These are phyloP conservation scores for Tenrec ecaudatus DNA, from an alignment of 2,113 vertebrate species.

Conservation along the genomic window DNA sequence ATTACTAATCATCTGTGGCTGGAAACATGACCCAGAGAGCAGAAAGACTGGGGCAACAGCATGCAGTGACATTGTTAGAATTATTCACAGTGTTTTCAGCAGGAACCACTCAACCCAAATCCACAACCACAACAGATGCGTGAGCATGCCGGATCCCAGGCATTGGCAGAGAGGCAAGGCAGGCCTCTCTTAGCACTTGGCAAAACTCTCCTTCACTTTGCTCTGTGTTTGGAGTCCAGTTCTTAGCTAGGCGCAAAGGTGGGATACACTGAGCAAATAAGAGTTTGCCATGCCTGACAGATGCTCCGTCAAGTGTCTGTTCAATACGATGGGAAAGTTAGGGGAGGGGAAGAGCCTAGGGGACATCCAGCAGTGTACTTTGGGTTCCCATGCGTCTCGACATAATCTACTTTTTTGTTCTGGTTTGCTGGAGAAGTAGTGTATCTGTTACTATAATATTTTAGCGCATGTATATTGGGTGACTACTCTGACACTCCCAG, in stretches of 20 bases:
- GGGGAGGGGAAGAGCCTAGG: neutral
- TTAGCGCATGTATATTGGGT: constrained; percentile 22
- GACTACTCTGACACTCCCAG: neutral
- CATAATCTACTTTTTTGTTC: neutral
- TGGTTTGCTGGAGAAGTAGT: constrained; percentile 29
- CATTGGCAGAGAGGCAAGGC: constrained; percentile 53
- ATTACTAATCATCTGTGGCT: constrained; percentile 78
- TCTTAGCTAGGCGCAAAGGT: constrained; percentile 44
- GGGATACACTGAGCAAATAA: neutral
- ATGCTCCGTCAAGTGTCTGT: neutral
- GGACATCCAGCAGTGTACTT: no score
- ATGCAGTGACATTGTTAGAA: constrained; percentile 65
- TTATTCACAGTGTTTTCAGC: constrained; percentile 75
- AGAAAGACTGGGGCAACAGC: constrained; percentile 68
- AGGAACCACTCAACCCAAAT: constrained; percentile 66
- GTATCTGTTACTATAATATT: neutral
- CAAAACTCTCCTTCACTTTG: neutral
- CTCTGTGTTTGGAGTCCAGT: constrained; percentile 8
- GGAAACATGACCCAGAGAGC: constrained; percentile 76
- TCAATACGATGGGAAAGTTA: neutral
- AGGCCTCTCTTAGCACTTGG: constrained; percentile 55
- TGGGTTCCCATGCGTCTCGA: neutral
- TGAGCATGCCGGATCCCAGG: constrained; percentile 43
- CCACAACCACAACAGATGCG: constrained; percentile 71
- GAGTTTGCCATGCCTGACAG: neutral